Conservation (phyloP, 2,888 invertebrate genomes). For the Agrochola macilenta region DNA sequence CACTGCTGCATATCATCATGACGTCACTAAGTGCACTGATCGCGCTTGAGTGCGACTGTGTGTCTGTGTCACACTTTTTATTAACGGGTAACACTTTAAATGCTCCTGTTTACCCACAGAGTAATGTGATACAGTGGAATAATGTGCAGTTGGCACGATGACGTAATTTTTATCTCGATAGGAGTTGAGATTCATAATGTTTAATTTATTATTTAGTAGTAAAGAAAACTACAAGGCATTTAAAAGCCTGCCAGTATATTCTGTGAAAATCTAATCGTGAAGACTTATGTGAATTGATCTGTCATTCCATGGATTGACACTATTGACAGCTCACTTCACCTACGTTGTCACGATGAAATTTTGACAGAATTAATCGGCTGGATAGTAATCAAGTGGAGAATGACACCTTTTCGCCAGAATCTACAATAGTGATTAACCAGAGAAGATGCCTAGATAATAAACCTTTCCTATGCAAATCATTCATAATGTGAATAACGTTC, state of each 20-base stretch:
- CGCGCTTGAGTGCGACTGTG: constrained; percentile 47
- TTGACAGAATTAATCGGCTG: neutral
- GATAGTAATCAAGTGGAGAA: too few species aligned
- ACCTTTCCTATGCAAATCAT: neutral
- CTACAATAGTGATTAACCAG: neutral
- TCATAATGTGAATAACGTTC: neutral
- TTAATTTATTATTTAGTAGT: neutral
- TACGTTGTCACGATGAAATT: too few species aligned
- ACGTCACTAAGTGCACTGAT: constrained; percentile 64
- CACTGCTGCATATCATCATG: constrained; percentile 46
- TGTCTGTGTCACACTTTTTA: constrained; percentile 47
- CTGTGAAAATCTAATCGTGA: neutral
- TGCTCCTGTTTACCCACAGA: constrained; percentile 42
- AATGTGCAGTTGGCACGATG: constrained; percentile 4
- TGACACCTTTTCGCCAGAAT: neutral
- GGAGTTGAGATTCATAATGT: neutral
- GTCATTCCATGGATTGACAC: too few species aligned
- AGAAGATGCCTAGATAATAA: neutral
- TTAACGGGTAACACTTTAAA: constrained; percentile 25
- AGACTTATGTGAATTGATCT: neutral
- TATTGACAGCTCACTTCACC: neutral
- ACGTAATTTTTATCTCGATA: constrained; percentile 9
- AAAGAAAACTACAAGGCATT: neutral
- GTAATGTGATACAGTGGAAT: constrained; percentile 27
- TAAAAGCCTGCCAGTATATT: too few species aligned